Evolutionary conservation across 2,888 invertebrate genomes (phyloP).

Genomic region (Chrysotoxum bicinctum): DNA sequence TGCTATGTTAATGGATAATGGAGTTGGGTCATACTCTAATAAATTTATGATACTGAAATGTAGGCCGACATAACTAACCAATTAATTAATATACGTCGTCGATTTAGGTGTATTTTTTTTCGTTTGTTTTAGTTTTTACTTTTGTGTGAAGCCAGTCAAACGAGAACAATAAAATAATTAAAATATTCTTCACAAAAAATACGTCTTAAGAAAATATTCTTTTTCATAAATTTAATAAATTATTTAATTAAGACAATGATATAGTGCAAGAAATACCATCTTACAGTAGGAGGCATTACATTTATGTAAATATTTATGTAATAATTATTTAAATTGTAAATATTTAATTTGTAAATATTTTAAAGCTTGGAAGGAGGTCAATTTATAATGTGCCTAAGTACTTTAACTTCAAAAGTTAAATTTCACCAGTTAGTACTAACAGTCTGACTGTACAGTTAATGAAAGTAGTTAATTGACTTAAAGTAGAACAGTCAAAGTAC

Average conservation of each 20-base stretch:
- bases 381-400: too few relatives aligned
- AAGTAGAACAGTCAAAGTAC: too few relatives aligned
- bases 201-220: not conserved
- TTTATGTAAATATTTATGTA: not conserved
- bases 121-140: not conserved
- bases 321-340: too few relatives aligned
- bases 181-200: not conserved
- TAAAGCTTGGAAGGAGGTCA: too few relatives aligned
- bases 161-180: not conserved
- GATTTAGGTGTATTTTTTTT: not conserved
- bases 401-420: too few relatives aligned
- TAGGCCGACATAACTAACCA: not conserved
- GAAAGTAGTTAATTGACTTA: too few relatives aligned
- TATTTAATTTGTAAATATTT: too few relatives aligned
- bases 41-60: slow-evolving; percentile 29
- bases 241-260: not conserved
- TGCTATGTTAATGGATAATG: slow-evolving; percentile 30
- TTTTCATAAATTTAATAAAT: not conserved
- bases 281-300: not conserved
- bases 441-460: too few relatives aligned
- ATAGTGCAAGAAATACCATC: not conserved
- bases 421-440: too few relatives aligned
- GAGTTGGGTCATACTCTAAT: slow-evolving; percentile 37
- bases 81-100: slow-evolving; percentile 9
- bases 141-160: not conserved